Conservation (phyloP, 2,888 invertebrate species). For the Eumerus sabulonum region DNA sequence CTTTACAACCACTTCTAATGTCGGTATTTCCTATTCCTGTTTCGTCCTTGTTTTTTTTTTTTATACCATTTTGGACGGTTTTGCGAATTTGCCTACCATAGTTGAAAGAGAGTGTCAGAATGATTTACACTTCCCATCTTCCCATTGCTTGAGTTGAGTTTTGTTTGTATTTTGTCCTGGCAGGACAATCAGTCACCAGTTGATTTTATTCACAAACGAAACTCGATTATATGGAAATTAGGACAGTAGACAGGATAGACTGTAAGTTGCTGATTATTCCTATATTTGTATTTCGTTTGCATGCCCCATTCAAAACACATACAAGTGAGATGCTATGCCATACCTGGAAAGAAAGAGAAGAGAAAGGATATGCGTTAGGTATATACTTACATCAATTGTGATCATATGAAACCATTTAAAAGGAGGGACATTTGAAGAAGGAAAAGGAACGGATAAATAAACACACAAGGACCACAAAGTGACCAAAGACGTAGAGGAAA, state of each 20-base stretch:
- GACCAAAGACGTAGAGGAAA: slow-evolving; percentile 21
- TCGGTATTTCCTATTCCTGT: slow-evolving; percentile 12
- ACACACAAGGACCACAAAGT: slow-evolving; percentile 7
- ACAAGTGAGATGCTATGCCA: slow-evolving; percentile 25
- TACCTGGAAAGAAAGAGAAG: slow-evolving; percentile 57
- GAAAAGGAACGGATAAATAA: neutral
- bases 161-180: slow-evolving; percentile 14
- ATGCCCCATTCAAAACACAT: slow-evolving; percentile 34
- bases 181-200: slow-evolving; percentile 32
- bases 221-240: too few relatives aligned
- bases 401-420: slow-evolving; percentile 3
- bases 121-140: too few relatives aligned
- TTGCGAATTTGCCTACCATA: slow-evolving; percentile 51
- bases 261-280: slow-evolving; percentile 8
- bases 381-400: slow-evolving; percentile 45
- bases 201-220: slow-evolving; percentile 46
- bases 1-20: slow-evolving; percentile 43
- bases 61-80: slow-evolving; percentile 4
- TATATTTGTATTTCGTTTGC: slow-evolving; percentile 44
- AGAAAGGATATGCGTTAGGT: slow-evolving; percentile 48
- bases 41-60: neutral
- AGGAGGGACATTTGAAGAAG: neutral
- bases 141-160: too few relatives aligned
- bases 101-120: slow-evolving; percentile 50
- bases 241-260: too few relatives aligned